Base-by-base conservation (phyloP, 2,797 vertebrate species). In the Sebastes alutus region DNA sequence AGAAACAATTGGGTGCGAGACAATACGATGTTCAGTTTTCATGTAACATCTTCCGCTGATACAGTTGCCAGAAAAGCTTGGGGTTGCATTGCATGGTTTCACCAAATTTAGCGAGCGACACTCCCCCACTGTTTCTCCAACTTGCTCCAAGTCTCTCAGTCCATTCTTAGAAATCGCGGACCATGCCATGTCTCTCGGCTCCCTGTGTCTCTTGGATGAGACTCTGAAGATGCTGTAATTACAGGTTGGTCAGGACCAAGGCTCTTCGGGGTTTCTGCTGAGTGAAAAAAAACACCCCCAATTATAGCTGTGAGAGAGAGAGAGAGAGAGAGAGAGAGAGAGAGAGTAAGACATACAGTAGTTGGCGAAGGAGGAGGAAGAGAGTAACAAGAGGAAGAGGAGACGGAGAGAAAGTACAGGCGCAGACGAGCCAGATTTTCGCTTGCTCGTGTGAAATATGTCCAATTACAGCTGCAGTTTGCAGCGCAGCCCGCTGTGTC, bases 161-260 rank as follows among this genome's bases (percentile, higher is more conserved):
- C 88, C 91, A 91, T 94, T 94, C 93, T 95, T 93, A 91, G 91
- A 91, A 90, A 93, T 88, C 76, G 62, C 32, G 69, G 84, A 80
- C 82, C 71, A 70, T 84, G 83, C 83, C 80, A 80, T 83, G 86
- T 91, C 88, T 91, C 78, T 72, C 23, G 49, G 72, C 78, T 85
- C 73, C n/a, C 68, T 87, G 87, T 91, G 87, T 94, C 77, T 93
- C 71, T 92, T 95, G 93, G 92, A 94, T 85, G 84, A 79, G 90
- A 91, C 80, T 85, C 90, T 94, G 88, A 94, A 95, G 94, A 95
- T 95, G 93, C 92, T 94, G 90, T 96, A 96, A 96, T 96, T 96
- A 95, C 87, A 93, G 75, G 92, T 93, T 95, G 93, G 94, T 93
- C 76, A 83, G 84, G 85, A 93, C 87, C 78, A 88, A 90, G 94